phyloP scores from a whole-genome alignment of 2,888 invertebrate genomes.

The Drosophila anceps region DNA sequence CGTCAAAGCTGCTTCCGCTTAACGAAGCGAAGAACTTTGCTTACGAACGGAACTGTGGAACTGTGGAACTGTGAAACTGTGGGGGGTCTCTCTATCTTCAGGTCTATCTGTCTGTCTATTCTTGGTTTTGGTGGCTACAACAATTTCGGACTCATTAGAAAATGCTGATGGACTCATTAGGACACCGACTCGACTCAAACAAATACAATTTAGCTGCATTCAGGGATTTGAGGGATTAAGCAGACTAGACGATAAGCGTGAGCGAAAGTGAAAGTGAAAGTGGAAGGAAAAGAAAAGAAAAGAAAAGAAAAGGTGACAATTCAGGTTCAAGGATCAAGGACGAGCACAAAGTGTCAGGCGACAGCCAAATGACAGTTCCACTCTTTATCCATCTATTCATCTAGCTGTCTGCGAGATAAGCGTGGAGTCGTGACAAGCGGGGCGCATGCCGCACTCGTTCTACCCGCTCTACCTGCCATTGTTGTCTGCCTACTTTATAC shows the following conservation, averaged over 20 bases:
- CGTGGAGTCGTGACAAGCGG: background rate
- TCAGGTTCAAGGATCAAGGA: constrained; percentile 38
- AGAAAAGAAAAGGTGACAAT: constrained; percentile 32
- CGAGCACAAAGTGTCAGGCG: constrained; percentile 26
- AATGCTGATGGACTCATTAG: constrained; percentile 50
- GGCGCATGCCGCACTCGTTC: constrained; percentile 15
- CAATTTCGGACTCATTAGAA: constrained; percentile 44
- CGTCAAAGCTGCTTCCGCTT: constrained; percentile 17
- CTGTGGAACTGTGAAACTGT: constrained; percentile 18
- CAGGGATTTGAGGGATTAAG: constrained; percentile 5
- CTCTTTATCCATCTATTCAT: constrained; percentile 1
- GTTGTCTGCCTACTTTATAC: constrained; percentile 4
- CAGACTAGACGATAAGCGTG: constrained; percentile 35
- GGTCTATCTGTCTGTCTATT: background rate
- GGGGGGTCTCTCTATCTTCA: constrained; percentile 44
- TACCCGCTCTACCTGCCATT: constrained; percentile 25
- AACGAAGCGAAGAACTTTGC: constrained; percentile 28
- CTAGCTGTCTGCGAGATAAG: constrained; percentile 31
- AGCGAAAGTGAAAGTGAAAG: constrained; percentile 43
- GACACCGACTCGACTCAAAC: background rate
- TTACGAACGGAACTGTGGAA: constrained; percentile 12
- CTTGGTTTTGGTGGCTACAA: background rate
- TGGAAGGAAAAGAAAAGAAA: too few relatives aligned
- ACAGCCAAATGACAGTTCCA: constrained; percentile 23
- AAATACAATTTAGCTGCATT: constrained; percentile 24